Percentiles rank a stretch among this genome's conserved stretches.
Conservation (phyloP, 1,140 invertebrate genomes). For the Maconellicoccus hirsutus region DNA sequence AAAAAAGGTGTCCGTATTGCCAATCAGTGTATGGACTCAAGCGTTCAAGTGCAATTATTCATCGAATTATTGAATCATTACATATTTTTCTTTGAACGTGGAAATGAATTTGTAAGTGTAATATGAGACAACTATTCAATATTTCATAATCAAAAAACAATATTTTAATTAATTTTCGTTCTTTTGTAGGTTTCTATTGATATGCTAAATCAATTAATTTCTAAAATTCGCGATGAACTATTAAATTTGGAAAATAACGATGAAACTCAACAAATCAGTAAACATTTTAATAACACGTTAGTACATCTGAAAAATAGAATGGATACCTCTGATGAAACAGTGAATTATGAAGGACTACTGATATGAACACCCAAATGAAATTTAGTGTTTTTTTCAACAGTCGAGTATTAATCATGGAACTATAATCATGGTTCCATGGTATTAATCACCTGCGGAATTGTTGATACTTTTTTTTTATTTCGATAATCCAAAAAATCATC, state of each 20-base stretch:
- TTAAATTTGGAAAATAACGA: constrained; percentile 85
- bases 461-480: too few species aligned
- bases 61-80: constrained; percentile 91
- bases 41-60: constrained; percentile 89
- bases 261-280: constrained; percentile 90
- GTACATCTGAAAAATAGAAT: constrained; percentile 54
- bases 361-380: too few species aligned
- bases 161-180: too few species aligned
- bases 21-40: constrained; percentile 94
- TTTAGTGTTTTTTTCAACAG: too few species aligned
- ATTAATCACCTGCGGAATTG: too few species aligned
- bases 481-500: too few species aligned
- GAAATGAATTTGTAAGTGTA: constrained; percentile 66
- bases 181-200: constrained; percentile 50
- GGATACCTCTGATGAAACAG: constrained; percentile 39
- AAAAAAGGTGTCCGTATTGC: constrained; percentile 92
- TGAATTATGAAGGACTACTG: not conserved
- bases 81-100: constrained; percentile 87
- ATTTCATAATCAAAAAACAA: too few species aligned
- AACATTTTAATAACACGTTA: constrained; percentile 82
- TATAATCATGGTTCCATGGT: too few species aligned
- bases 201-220: constrained; percentile 74
- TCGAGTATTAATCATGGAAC: too few species aligned
- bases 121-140: constrained; percentile 25
- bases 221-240: constrained; percentile 83